Base-by-base conservation (phyloP, 2,888 invertebrate genomes). In the Pristionchus arcanus region DNA sequence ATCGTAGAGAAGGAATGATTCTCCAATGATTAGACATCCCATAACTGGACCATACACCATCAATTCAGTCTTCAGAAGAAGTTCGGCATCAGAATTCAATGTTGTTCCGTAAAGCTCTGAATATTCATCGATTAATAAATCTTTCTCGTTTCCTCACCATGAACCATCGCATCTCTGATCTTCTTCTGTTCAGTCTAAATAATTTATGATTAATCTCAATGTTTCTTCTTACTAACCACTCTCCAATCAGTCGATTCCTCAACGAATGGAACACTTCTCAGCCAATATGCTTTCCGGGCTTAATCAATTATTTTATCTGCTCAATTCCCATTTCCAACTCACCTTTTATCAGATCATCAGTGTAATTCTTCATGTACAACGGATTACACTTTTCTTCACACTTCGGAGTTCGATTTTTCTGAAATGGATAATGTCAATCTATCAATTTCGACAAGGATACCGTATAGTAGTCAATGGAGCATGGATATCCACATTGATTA, bases 1-100 rank as follows among this genome's bases (percentile, higher is more conserved):
- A 31, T 89, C 84, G 87, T 93, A 93, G 77, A 94, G 93, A 34
- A 93, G 93, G 83, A 93, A 92, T 19, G 92, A 92, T 68, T 94
- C 93, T 42, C 89, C 91, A 15, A 94, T 91, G n/a, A 91, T 88
- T 89, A 94, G 93, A 90, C 93, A 93, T 21, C 91, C 92, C 63
- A 94, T 85, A 11, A 94, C 91, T 3, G 93, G 93, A 0, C 93
- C 93, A 66, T 92, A 83, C 13, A 92, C 77, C 25, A 92, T 68
- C 13, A 93, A 34, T 85, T 93, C 93, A 21, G 91, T 90, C 87
- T 93, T 94, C 55, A 94, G 90, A 7, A 94, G 63, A 37, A 81
- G 89, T 55, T 53, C 87, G 3, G 16, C 5, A n/a, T 55, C 63
- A 21, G 42, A 9, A 81, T 9, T 53, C 2, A 31, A 31, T 31